Evolutionary conservation across 2,888 invertebrate genomes (phyloP).

Genomic region (Boloria euphrosyne): DNA sequence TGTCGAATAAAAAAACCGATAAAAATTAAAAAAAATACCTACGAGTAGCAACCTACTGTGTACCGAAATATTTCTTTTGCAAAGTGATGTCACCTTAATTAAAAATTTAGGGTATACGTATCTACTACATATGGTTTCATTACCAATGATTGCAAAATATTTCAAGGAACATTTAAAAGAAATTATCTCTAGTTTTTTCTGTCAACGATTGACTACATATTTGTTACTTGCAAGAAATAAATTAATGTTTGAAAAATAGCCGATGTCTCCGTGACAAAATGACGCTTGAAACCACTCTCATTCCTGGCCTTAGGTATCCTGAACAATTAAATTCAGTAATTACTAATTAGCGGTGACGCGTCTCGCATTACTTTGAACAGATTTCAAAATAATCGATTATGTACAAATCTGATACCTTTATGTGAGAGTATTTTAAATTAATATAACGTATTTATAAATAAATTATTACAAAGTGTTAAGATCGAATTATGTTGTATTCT

Average conservation of each 20-base stretch:
- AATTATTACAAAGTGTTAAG: too few species aligned
- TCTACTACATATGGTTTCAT: neutral
- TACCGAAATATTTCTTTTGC: too few species aligned
- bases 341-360: constrained; percentile 6
- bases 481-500: too few species aligned
- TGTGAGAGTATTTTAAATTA: too few species aligned
- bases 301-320: constrained; percentile 14
- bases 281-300: neutral
- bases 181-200: neutral
- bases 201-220: constrained; percentile 7
- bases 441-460: too few species aligned
- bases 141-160: constrained; percentile 3
- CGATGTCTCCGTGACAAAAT: constrained; percentile 7
- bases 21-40: neutral
- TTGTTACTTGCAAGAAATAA: constrained; percentile 8
- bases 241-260: constrained; percentile 6
- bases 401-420: neutral
- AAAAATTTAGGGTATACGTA: too few species aligned
- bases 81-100: too few species aligned
- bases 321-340: constrained; percentile 10
- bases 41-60: neutral
- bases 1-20: neutral
- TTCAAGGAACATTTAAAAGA: constrained; percentile 2
- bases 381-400: constrained; percentile 7
- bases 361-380: neutral